Conservation (phyloP, 64 coral and sea anemone genomes). For the Pachyseris speciosa region DNA sequence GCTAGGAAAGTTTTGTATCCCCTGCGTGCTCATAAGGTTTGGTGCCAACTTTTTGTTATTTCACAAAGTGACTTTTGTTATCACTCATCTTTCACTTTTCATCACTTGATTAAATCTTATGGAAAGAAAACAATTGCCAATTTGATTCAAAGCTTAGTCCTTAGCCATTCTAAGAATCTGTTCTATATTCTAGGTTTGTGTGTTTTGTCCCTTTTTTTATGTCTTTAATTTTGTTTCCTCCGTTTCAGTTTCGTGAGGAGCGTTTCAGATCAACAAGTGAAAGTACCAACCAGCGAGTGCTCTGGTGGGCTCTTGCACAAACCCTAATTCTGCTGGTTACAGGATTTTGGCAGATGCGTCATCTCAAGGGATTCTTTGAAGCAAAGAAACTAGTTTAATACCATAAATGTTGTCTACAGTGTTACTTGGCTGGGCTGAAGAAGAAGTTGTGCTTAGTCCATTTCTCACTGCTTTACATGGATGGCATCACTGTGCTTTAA, state of each 20-base stretch:
- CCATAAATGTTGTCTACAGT: not conserved
- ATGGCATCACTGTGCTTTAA: not conserved
- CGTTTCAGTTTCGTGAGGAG: conserved; percentile 94
- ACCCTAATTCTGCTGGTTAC: conserved; percentile 91
- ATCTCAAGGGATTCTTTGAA: conserved; percentile 99
- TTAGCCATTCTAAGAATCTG: too few species aligned
- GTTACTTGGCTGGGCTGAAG: not conserved
- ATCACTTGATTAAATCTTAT: too few species aligned
- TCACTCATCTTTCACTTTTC: too few species aligned
- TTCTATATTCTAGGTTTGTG: not conserved
- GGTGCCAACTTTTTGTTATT: too few species aligned
- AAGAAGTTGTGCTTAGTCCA: not conserved
- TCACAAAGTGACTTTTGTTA: too few species aligned
- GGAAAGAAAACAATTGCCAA: too few species aligned
- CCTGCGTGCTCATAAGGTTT: too few species aligned
- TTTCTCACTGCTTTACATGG: not conserved
- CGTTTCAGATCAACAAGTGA: conserved; percentile 94
- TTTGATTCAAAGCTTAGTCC: too few species aligned
- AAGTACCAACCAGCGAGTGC: conserved; percentile 95
- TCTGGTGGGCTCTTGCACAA: conserved; percentile 98
- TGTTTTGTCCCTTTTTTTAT: not conserved
- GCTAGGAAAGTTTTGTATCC: too few species aligned
- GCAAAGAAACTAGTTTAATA: conserved; percentile 97
- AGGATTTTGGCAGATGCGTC: conserved; percentile 99
- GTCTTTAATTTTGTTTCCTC: not conserved